A percentile compares a stretch with the other conserved stretches of the same genome.
Evolutionary conservation across 2,888 invertebrate genomes (phyloP).

Genomic region (Trichacis sp.): DNA sequence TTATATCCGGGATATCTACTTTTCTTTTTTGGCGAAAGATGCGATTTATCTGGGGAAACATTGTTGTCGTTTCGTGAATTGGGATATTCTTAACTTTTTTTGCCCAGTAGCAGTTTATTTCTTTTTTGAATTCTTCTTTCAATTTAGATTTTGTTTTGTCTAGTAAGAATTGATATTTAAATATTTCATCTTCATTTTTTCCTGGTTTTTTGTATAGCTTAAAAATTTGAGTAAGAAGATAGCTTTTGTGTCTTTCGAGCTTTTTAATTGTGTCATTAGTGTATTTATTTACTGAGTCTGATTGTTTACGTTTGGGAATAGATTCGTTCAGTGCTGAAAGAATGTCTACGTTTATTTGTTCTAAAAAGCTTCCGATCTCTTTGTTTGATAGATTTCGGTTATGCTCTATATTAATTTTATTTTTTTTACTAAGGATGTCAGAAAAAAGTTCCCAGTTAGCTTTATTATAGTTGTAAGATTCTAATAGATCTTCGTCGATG

Average conservation of each 20-base stretch:
- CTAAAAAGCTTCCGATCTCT: not conserved
- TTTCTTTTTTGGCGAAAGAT: not conserved
- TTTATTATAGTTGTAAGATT: not conserved
- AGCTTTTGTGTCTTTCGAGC: not conserved
- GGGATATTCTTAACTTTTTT: not conserved
- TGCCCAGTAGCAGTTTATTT: not conserved
- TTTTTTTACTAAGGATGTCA: not conserved
- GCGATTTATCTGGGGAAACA: not conserved
- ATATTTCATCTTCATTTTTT: not conserved
- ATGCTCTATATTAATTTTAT: not conserved
- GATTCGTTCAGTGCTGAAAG: not conserved
- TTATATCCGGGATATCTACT: not conserved
- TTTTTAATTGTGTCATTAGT: not conserved
- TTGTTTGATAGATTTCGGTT: not conserved
- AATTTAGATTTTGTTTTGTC: not conserved
- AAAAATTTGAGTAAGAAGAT: not conserved
- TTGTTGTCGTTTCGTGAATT: not conserved
- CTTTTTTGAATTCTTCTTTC: not conserved
- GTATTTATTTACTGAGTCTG: not conserved
- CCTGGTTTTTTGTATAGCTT: not conserved
- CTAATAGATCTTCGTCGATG: not conserved
- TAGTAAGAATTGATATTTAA: not conserved
- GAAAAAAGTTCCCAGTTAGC: not conserved
- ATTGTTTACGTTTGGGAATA: not conserved
- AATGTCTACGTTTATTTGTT: not conserved